Conservation (phyloP, 2,113 vertebrate genomes). For the Toxostoma redivivum region DNA sequence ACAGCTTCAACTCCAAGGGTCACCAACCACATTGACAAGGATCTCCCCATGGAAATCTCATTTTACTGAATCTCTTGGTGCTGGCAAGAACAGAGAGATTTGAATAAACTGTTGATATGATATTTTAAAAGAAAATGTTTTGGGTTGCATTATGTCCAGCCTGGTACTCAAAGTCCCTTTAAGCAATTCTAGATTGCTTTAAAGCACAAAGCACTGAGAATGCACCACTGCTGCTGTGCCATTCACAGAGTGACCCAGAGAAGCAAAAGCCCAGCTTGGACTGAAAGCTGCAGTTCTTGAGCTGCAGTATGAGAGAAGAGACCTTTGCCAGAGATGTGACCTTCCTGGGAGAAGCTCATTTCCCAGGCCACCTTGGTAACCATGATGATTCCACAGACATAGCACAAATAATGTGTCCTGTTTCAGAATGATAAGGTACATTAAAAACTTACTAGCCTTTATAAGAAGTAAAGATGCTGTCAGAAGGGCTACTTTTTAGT, state of each 20-base stretch:
- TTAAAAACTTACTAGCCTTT: background rate
- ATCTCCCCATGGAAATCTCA: background rate
- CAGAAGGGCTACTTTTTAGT: background rate
- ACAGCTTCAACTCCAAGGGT: background rate
- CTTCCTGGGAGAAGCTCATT: background rate
- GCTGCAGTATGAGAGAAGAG: background rate
- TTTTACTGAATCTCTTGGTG: background rate
- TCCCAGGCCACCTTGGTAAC: background rate
- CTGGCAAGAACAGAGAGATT: background rate
- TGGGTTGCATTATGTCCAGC: background rate
- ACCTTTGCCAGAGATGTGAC: background rate
- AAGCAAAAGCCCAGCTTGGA: background rate
- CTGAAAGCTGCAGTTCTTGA: background rate
- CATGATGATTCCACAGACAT: background rate
- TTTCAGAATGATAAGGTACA: background rate
- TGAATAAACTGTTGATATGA: background rate
- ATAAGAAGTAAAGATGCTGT: background rate
- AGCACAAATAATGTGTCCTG: background rate
- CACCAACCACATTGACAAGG: fast-evolving
- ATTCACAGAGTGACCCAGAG: background rate
- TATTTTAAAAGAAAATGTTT: background rate
- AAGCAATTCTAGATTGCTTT: background rate
- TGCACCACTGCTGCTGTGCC: background rate
- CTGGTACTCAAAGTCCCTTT: background rate
- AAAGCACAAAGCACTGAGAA: background rate